Evolutionary conservation across 2,888 invertebrate species (phyloP), one percentile per base, ranked within the genome.

Genomic region (Eupsilia transversa): DNA sequence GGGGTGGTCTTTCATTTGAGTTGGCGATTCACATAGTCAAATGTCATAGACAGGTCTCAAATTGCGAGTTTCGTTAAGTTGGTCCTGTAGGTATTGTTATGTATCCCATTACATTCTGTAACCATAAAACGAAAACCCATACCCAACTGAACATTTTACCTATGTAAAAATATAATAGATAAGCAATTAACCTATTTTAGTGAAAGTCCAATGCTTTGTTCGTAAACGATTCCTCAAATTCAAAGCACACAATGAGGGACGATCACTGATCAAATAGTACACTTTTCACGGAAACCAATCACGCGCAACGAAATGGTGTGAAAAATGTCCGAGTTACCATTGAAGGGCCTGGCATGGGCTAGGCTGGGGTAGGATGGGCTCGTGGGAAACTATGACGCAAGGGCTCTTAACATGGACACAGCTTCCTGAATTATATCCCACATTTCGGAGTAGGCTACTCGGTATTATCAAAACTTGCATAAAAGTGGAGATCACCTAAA

Each of bases 231-330:
- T 88, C 88, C 87, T 89, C 87, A 86, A 87, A 90, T 90, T 89
- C 85, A 92, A 89, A 90, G 88, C 88, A 81, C 61, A 86, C 86
- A 86, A 91, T 90, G 88, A 92, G 92, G 93, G 92, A 93, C 92
- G 89, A 85, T 74, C 81, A 86, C 80, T 89, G 88, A 89, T 89
- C 88, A 89, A 86, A 85, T 82, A 86, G 86, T 87, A 91, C 81
- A 93, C 92, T 92, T 93, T 94, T 94, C 92, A 94, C 86, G 83
- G 82, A 79, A 85, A 59, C 85, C 93, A 89, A 90, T 95, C 91
- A 91, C 87, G 91, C 94, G 90, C 87, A 89, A 92, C 94, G 90
- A 87, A 91, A 92, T 91, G 89, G 95, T 93, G 96, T 94, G 95
- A 95, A 95, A 95, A 94, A 92, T 92, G 92, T 91, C 87, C 72